Conservation (phyloP, 2,797 vertebrate genomes). For the Enoplosus armatus region DNA sequence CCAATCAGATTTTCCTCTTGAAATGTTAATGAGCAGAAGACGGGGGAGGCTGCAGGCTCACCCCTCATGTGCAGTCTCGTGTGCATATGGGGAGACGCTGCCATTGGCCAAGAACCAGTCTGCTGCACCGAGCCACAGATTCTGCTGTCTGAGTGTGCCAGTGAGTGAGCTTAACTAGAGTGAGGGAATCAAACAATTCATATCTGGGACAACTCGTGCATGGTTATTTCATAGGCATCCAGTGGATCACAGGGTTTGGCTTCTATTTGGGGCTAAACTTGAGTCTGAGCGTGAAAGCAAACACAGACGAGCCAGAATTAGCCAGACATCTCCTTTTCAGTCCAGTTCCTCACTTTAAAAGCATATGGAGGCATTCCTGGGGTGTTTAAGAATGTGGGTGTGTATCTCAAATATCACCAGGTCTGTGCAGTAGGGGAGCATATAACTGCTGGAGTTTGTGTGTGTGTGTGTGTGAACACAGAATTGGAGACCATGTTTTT, state of each 20-base stretch:
- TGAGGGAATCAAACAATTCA: constrained; percentile 35
- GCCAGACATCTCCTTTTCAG: constrained; percentile 39
- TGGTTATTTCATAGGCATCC: constrained; percentile 45
- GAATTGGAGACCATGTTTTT: background rate
- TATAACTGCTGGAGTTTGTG: constrained; percentile 27
- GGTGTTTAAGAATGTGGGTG: constrained; percentile 22
- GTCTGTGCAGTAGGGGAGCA: constrained; percentile 11
- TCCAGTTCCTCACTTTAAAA: constrained; percentile 23
- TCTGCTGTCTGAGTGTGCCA: constrained; percentile 26
- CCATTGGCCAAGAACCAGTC: constrained; percentile 44
- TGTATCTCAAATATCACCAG: constrained; percentile 29
- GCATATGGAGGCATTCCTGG: constrained; percentile 40
- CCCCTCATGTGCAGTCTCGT: constrained; percentile 17
- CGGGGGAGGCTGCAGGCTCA: constrained; percentile 54
- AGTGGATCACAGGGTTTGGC: constrained; percentile 41
- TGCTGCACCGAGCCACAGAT: constrained; percentile 17
- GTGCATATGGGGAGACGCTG: constrained; percentile 42
- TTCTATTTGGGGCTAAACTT: constrained; percentile 26
- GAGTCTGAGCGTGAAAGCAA: constrained; percentile 36
- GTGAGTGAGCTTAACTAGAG: constrained; percentile 30
- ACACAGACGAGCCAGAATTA: constrained; percentile 25
- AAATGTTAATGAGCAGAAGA: constrained; percentile 75
- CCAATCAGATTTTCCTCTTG: constrained; percentile 57
- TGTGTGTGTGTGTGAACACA: background rate
- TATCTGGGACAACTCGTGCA: constrained; percentile 48